These are phyloP conservation scores for Camponotus fellah DNA, from an alignment of 2,888 invertebrate species.

Conservation along the genomic window DNA sequence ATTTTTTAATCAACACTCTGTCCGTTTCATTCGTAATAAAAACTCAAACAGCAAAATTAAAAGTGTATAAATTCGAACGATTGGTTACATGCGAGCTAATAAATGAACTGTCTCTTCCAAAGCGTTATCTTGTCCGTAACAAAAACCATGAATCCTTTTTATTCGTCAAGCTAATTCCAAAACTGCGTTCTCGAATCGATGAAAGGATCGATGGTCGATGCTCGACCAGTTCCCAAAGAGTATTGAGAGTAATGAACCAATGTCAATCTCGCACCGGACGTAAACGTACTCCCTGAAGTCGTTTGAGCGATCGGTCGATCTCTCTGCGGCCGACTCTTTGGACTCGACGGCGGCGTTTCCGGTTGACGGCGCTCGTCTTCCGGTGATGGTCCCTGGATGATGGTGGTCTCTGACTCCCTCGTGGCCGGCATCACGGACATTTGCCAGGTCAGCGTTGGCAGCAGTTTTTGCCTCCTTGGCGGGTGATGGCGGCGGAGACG, in stretches of 20 bases:
- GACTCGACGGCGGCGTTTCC: constrained; percentile 58
- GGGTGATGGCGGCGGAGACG: constrained; percentile 85
- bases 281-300: constrained; percentile 82
- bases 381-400: constrained; percentile 63
- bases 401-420: constrained; percentile 65
- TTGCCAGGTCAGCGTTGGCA: constrained; percentile 82
- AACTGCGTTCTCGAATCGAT: background rate
- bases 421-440: constrained; percentile 78
- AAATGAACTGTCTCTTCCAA: background rate
- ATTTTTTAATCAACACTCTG: background rate
- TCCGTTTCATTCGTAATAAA: background rate
- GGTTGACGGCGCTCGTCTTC: constrained; percentile 66
- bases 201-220: constrained; percentile 23
- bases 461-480: constrained; percentile 80
- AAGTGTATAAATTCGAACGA: background rate
- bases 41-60: background rate
- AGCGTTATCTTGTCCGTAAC: background rate
- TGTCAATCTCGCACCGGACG: constrained; percentile 43
- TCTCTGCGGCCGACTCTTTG: constrained; percentile 64
- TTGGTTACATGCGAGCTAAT: background rate
- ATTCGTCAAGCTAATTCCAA: background rate
- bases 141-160: background rate
- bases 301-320: constrained; percentile 65
- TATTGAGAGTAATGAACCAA: constrained; percentile 41
- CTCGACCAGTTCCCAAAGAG: background rate